phyloP scores from a whole-genome alignment of 2,888 invertebrate species.

The Synergus umbraculus region DNA sequence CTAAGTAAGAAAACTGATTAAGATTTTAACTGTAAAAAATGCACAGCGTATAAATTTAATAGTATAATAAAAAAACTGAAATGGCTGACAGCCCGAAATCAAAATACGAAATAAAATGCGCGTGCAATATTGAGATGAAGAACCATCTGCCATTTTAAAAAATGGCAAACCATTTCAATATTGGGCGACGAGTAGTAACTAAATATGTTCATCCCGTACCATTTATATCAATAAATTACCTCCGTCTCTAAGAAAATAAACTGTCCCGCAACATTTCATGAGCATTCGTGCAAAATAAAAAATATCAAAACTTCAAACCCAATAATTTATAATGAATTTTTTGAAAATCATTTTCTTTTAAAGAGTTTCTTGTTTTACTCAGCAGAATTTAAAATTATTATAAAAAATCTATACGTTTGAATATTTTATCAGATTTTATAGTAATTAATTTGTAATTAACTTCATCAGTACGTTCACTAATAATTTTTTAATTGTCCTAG shows the following conservation, averaged over 20 bases:
- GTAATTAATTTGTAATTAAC: not conserved
- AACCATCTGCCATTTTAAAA: constrained; percentile 42
- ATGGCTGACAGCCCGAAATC: constrained; percentile 72
- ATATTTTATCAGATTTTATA: not conserved
- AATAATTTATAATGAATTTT: too few species aligned
- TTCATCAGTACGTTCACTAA: not conserved
- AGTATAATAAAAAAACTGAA: constrained; percentile 51
- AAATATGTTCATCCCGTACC: constrained; percentile 33
- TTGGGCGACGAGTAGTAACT: constrained; percentile 61
- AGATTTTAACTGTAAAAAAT: constrained; percentile 41
- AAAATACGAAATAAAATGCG: constrained; percentile 65
- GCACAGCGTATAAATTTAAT: constrained; percentile 18
- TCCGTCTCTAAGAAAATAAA: not conserved
- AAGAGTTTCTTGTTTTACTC: not conserved
- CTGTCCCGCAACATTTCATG: not conserved
- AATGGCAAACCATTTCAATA: constrained; percentile 62
- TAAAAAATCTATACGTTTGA: not conserved
- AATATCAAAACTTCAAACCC: too few species aligned
- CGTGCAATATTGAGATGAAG: constrained; percentile 55
- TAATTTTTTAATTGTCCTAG: constrained; percentile 62
- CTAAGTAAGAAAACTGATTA: constrained; percentile 25
- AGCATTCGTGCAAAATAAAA: not conserved
- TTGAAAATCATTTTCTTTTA: not conserved
- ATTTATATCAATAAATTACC: not conserved
- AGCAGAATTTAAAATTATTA: not conserved